Evolutionary conservation across 2,888 invertebrate species (phyloP).

Genomic region (Andrena chrysosceles): DNA sequence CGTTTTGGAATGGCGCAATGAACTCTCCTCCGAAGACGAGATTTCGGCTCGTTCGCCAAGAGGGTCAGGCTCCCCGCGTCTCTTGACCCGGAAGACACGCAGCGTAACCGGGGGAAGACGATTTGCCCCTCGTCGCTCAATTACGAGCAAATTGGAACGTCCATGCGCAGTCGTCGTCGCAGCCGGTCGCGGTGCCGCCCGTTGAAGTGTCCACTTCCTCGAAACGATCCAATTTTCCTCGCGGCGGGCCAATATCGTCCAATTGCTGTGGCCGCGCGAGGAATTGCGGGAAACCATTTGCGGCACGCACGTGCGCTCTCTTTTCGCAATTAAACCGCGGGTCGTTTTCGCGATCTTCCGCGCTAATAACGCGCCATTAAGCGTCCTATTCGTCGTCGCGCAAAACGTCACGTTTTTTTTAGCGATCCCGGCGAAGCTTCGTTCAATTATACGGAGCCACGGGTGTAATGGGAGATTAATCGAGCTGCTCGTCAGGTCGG

Average conservation of each 20-base stretch:
- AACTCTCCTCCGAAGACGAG: neutral
- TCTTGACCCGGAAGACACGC: slow-evolving; percentile 51
- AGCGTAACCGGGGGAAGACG: slow-evolving; percentile 32
- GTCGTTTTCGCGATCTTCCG: slow-evolving; percentile 23
- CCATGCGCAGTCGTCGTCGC: slow-evolving; percentile 41
- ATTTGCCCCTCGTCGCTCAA: slow-evolving; percentile 60
- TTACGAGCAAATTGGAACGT: slow-evolving; percentile 64
- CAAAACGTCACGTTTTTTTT: slow-evolving; percentile 1
- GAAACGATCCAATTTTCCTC: slow-evolving; percentile 69
- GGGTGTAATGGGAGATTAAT: slow-evolving; percentile 29
- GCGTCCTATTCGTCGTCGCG: neutral
- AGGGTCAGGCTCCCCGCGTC: neutral
- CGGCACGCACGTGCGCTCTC: slow-evolving; percentile 25
- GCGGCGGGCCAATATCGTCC: slow-evolving; percentile 66
- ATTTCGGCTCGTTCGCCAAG: slow-evolving; percentile 33
- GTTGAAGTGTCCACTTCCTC: slow-evolving; percentile 65
- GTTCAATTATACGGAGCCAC: slow-evolving; percentile 15
- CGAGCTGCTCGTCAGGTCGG: neutral
- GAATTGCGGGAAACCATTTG: slow-evolving; percentile 56
- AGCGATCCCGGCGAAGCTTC: neutral
- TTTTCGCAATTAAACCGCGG: slow-evolving; percentile 34
- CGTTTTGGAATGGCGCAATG: neutral
- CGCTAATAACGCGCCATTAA: slow-evolving; percentile 16
- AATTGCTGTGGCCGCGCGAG: slow-evolving; percentile 58
- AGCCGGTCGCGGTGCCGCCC: neutral